Evolutionary conservation across 2,113 vertebrate genomes (phyloP).

Genomic region (Murina feae): DNA sequence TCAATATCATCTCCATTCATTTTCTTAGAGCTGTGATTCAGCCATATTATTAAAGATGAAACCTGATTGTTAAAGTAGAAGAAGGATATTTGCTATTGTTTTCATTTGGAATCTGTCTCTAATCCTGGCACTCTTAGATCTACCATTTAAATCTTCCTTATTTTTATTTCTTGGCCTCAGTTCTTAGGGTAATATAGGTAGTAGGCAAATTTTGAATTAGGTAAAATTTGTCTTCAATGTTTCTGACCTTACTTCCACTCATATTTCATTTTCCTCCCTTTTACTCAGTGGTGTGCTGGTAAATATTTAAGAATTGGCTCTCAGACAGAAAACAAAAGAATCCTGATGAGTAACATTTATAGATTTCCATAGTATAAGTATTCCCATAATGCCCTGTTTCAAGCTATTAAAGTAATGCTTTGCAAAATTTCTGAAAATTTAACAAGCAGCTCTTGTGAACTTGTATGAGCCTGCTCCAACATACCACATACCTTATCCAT

Average conservation of each 20-base stretch:
- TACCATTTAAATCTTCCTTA: background rate
- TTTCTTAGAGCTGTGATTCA: background rate
- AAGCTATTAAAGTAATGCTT: background rate
- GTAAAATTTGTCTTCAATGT: background rate
- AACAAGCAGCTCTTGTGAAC: background rate
- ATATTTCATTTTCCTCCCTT: background rate
- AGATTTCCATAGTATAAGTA: background rate
- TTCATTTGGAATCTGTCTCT: background rate
- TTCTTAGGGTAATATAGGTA: background rate
- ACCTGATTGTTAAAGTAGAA: background rate
- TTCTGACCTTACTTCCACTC: background rate
- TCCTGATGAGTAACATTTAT: background rate
- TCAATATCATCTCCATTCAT: background rate
- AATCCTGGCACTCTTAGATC: background rate
- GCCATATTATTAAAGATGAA: background rate
- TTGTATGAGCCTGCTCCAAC: background rate
- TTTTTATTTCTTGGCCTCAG: background rate
- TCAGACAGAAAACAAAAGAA: background rate
- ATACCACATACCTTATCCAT: background rate
- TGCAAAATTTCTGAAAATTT: conserved; percentile 1
- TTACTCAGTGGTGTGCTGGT: background rate
- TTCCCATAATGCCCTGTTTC: background rate
- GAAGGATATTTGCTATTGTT: background rate
- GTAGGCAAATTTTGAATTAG: background rate
- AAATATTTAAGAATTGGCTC: background rate